phyloP scores from a whole-genome alignment of 2,113 vertebrate genomes.

The Emydura subglobosa region DNA sequence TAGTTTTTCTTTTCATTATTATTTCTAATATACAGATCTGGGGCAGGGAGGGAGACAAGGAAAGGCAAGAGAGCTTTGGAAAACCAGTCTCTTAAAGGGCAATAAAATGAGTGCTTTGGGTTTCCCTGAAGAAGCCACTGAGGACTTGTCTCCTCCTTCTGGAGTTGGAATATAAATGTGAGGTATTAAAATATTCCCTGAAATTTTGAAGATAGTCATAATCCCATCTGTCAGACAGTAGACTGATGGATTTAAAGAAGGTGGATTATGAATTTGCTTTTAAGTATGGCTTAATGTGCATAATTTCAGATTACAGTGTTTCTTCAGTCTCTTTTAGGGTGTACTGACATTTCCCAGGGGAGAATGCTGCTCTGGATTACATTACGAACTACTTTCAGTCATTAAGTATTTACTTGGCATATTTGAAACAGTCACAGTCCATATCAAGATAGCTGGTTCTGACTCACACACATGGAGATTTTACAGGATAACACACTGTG shows the following conservation, averaged over 20 bases:
- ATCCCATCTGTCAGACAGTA: conserved; percentile 60
- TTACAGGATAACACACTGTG: background rate
- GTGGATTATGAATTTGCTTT: conserved; percentile 67
- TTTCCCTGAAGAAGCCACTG: background rate
- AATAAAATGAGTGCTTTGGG: conserved; percentile 30
- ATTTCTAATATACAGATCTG: background rate
- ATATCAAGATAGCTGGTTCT: conserved; percentile 26
- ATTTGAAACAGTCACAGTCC: conserved; percentile 37
- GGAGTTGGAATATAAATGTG: conserved; percentile 52
- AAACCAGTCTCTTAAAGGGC: conserved; percentile 28
- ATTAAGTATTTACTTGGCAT: conserved; percentile 70
- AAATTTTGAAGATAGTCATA: conserved; percentile 63
- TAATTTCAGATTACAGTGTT: conserved; percentile 44
- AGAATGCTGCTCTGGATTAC: conserved; percentile 16
- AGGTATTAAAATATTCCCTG: conserved; percentile 57
- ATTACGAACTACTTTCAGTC: conserved; percentile 57
- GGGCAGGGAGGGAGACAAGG: background rate
- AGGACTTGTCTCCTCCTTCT: conserved; percentile 74
- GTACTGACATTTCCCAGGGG: conserved; percentile 34
- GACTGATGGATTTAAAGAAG: conserved; percentile 60
- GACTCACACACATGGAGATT: conserved; percentile 21
- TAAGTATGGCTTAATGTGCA: conserved; percentile 52
- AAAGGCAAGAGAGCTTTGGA: background rate
- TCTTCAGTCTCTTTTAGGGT: conserved; percentile 30
- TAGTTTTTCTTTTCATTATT: background rate